Evolutionary conservation across 2,113 vertebrate species (phyloP), one percentile per base, ranked within the genome.

Genomic region (Nettapus auritus): DNA sequence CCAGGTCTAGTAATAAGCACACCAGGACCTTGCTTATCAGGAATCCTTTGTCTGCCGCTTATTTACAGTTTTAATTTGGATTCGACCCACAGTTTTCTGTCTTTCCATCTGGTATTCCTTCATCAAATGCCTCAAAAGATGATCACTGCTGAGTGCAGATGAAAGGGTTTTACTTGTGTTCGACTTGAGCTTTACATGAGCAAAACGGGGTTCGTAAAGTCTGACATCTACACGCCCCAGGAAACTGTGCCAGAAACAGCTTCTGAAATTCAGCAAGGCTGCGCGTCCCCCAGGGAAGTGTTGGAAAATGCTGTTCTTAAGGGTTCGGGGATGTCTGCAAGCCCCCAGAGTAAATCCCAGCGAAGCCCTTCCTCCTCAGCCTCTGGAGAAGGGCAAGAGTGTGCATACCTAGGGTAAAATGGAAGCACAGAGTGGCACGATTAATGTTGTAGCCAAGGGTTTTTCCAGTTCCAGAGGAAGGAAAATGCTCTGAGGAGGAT

Each of bases 191-290:
- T 83, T 82, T 20, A 23, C 4, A 26, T 11, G 56, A 91, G 62
- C 55, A 73, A 53, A 78, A 29, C 0, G 4, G n/a, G 36, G 67
- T 26, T 26, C 0, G 2, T 26, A 2, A 75, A 46, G 36, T 33
- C 29, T 0, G 0, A 28, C 22, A 38, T 33, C 31, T 34, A 9
- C 20, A 12, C 21, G 14, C 8, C 25, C 48, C 34, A 53, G 34
- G 48, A 38, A 71, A 53, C 8, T 52, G 69, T 21, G 34, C 69
- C 26, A 53, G 38, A 14, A 21, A 50, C 7, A 18, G n/a, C 18
- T 20, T 36, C n/a, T 13, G 6, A 71, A 52, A 34, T 38, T 7
- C 42, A 33, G 64, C 29, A 20, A 70, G 34, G 34, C n/a, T 20
- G n/a, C 23, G 19, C 26, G 13, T 18, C 29, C n/a, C 17, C 10